Percentiles rank a stretch among this genome's conserved stretches.
These are phyloP conservation scores for Actinia equina DNA, from an alignment of 64 coral and sea anemone species.

Conservation along the genomic window DNA sequence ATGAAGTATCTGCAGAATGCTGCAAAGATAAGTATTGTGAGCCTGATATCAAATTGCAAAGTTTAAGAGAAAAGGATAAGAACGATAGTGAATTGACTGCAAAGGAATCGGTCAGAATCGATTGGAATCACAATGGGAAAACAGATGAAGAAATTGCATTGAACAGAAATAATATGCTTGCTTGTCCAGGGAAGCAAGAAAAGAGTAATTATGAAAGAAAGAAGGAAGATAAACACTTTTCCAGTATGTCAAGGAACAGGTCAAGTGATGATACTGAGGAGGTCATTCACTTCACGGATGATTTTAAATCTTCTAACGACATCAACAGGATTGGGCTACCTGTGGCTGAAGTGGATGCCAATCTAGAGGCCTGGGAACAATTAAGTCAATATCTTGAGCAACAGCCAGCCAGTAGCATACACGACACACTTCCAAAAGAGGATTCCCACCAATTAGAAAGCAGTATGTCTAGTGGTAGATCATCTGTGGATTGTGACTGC, in stretches of 20 bases:
- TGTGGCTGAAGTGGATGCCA: not conserved
- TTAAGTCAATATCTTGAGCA: not conserved
- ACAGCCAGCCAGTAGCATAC: not conserved
- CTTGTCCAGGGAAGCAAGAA: too few species aligned
- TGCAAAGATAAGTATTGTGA: not conserved
- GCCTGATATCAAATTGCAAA: not conserved
- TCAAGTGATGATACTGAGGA: not conserved
- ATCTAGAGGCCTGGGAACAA: not conserved
- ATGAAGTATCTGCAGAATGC: not conserved
- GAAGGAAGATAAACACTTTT: not conserved
- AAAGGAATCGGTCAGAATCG: too few species aligned
- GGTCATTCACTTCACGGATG: not conserved
- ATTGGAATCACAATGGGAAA: too few species aligned
- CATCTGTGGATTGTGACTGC: not conserved
- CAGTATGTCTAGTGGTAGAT: not conserved
- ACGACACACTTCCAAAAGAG: not conserved
- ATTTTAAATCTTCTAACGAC: not conserved
- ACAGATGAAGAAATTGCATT: too few species aligned
- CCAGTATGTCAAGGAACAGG: not conserved
- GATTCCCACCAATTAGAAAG: not conserved
- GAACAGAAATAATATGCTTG: too few species aligned
- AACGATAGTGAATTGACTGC: too few species aligned
- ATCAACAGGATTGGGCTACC: not conserved
- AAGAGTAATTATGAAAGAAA: too few species aligned
- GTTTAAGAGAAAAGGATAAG: not conserved